Evolutionary conservation across 2,113 vertebrate genomes (phyloP).

Genomic region (Ophiodon elongatus): DNA sequence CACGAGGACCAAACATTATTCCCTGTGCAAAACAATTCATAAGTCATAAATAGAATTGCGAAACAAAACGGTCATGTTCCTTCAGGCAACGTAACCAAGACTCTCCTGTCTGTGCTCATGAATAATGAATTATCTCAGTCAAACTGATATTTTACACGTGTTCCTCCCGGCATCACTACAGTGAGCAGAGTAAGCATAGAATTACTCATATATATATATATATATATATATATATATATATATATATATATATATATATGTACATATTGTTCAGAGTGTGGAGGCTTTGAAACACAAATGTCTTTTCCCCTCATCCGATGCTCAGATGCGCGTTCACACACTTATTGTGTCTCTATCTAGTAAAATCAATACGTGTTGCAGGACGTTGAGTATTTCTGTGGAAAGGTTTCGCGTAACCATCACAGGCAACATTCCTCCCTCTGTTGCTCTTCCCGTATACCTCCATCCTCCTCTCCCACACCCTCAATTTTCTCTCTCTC

Average conservation of each 20-base stretch:
- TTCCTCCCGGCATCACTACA: not conserved
- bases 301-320: conserved; percentile 18
- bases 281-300: conserved; percentile 26
- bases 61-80: not conserved
- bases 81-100: conserved; percentile 7
- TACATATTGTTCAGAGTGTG: not conserved
- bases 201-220: too few relatives aligned
- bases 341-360: conserved; percentile 24
- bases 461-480: conserved; percentile 52
- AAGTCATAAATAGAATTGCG: not conserved
- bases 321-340: conserved; percentile 33
- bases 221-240: too few relatives aligned
- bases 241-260: too few relatives aligned
- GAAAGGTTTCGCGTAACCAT: conserved; percentile 41
- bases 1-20: not conserved
- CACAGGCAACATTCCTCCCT: conserved; percentile 59
- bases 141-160: not conserved
- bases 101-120: conserved; percentile 7
- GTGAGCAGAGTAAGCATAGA: not conserved
- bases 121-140: conserved; percentile 28
- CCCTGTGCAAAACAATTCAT: not conserved
- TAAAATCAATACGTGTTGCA: conserved; percentile 48
- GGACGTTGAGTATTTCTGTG: conserved; percentile 19
- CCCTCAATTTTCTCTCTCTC: conserved; percentile 41
- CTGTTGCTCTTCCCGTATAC: conserved; percentile 37